These are phyloP conservation scores for Ditylenchus weischeri DNA, from an alignment of 2,888 invertebrate genomes.

Conservation along the genomic window DNA sequence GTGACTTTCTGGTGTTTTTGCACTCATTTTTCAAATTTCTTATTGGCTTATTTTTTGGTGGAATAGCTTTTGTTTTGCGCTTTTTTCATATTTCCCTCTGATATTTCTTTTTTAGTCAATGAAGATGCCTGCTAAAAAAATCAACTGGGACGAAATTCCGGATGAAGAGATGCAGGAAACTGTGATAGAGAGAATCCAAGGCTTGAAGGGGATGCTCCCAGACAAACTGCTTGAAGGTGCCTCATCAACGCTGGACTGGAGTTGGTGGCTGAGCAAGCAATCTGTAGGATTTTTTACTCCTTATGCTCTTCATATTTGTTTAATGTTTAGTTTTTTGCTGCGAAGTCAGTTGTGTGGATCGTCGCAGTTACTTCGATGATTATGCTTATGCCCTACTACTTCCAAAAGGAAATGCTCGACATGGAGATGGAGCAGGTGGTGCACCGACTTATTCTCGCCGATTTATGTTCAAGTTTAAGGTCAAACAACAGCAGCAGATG, in stretches of 20 bases:
- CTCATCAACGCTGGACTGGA: slow-evolving; percentile 32
- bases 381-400: slow-evolving; percentile 86
- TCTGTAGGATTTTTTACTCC: slow-evolving; percentile 33
- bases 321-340: slow-evolving; percentile 27
- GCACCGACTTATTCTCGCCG: too few species aligned
- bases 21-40: too few species aligned
- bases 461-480: slow-evolving; percentile 25
- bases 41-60: too few species aligned
- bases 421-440: slow-evolving; percentile 54
- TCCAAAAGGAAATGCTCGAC: slow-evolving; percentile 90
- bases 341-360: slow-evolving; percentile 74
- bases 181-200: slow-evolving; percentile 79
- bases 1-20: too few species aligned
- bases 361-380: slow-evolving; percentile 88
- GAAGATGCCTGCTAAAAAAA: too few species aligned
- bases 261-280: slow-evolving; percentile 36
- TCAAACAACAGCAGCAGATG: slow-evolving; percentile 54
- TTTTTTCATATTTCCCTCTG: too few species aligned
- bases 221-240: slow-evolving; percentile 32
- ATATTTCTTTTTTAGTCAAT: too few species aligned
- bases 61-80: too few species aligned
- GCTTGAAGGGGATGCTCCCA: slow-evolving; percentile 87
- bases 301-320: too few species aligned
- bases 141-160: slow-evolving; percentile 44
- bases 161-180: slow-evolving; percentile 71